Evolutionary conservation across 1,140 invertebrate species (phyloP).

Genomic region (Atta colombica): DNA sequence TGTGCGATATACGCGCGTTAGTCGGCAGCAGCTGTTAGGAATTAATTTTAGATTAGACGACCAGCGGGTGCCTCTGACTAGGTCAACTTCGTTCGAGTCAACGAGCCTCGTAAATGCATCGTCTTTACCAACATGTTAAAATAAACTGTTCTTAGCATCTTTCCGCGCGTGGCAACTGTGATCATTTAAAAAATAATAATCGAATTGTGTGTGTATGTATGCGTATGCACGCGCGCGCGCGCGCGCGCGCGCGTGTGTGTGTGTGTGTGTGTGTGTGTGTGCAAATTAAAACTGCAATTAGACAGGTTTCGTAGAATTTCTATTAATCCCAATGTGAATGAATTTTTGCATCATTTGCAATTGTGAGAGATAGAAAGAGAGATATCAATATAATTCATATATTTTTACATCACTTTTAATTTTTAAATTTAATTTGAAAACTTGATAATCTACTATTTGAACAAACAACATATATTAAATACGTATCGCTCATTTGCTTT

Average conservation of each 20-base stretch:
- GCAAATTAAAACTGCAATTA: not conserved
- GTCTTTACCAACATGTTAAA: conserved; percentile 33
- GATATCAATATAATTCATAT: not conserved
- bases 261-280: too few species aligned
- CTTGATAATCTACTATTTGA: not conserved
- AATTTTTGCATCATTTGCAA: not conserved
- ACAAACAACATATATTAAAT: too few species aligned
- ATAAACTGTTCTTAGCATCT: not conserved
- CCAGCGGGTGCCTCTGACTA: conserved; percentile 80
- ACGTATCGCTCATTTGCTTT: too few species aligned
- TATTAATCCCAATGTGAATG: not conserved
- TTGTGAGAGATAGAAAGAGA: not conserved
- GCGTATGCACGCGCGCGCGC: too few species aligned
- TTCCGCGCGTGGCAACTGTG: conserved; percentile 6
- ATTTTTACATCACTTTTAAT: not conserved
- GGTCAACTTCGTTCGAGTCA: conserved; percentile 79
- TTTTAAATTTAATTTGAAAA: not conserved
- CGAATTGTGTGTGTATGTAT: not conserved
- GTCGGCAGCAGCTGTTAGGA: conserved; percentile 82
- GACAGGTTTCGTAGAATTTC: not conserved
- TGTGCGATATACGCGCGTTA: conserved; percentile 68
- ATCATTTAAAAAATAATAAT: not conserved
- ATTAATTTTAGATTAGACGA: conserved; percentile 86
- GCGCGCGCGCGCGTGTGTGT: too few species aligned
- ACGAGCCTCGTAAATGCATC: conserved; percentile 69